Evolutionary conservation across 2,113 vertebrate species (phyloP).

Genomic region (Siniperca chuatsi): DNA sequence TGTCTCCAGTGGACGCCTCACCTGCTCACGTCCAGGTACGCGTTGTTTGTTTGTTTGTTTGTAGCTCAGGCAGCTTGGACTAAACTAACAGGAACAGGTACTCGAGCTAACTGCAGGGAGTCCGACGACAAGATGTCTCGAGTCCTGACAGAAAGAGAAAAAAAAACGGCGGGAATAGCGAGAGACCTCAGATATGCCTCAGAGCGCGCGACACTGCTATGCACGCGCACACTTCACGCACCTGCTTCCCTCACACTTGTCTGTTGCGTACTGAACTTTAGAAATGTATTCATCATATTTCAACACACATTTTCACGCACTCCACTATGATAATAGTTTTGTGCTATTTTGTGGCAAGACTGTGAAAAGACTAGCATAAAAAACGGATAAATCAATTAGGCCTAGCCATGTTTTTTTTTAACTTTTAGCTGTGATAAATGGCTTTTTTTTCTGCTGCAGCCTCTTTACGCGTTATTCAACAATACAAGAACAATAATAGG

Average conservation of each 20-base stretch:
- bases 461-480: background rate
- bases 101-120: background rate
- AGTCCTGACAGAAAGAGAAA: constrained; percentile 23
- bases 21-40: constrained; percentile 64
- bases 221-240: constrained; percentile 56
- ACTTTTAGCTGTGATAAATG: background rate
- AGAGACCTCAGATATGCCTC: constrained; percentile 31
- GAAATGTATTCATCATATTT: too few species aligned
- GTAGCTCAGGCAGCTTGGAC: background rate
- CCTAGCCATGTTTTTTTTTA: background rate
- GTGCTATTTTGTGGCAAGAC: background rate
- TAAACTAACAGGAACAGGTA: background rate
- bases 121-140: constrained; percentile 10
- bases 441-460: background rate
- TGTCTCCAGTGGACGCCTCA: constrained; percentile 41
- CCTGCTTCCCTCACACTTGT: constrained; percentile 13
- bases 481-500: background rate
- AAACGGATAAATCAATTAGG: too few species aligned
- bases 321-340: background rate
- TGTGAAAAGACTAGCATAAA: too few species aligned
- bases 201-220: constrained; percentile 27
- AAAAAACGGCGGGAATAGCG: background rate
- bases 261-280: background rate
- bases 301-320: background rate
- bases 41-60: constrained; percentile 26